Conservation (phyloP, 2,797 vertebrate genomes). For the Phrynocephalus forsythii region DNA sequence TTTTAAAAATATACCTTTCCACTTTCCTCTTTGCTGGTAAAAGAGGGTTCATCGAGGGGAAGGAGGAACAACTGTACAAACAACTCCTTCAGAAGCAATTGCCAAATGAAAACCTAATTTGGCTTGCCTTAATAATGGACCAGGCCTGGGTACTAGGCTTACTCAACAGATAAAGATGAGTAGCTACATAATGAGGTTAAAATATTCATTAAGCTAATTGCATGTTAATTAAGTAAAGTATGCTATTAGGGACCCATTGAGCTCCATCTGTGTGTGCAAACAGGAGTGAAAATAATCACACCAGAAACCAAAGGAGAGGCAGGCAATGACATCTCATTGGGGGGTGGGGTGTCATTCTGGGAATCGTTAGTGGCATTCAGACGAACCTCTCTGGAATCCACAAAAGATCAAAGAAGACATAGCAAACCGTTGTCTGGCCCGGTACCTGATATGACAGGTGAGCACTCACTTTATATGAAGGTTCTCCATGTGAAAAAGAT, state of each 20-base stretch:
- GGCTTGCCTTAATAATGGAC: constrained; percentile 58
- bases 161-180: constrained; percentile 73
- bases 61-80: not conserved
- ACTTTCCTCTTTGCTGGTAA: not conserved
- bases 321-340: not conserved
- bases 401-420: not conserved
- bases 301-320: constrained; percentile 49
- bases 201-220: constrained; percentile 82
- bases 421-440: not conserved
- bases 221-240: constrained; percentile 79
- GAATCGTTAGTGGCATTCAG: not conserved
- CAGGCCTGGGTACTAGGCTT: constrained; percentile 63
- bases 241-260: constrained; percentile 73
- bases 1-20: not conserved
- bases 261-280: constrained; percentile 75
- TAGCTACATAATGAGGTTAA: constrained; percentile 74
- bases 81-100: constrained; percentile 48
- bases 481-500: not conserved
- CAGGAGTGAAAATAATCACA: constrained; percentile 66
- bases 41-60: not conserved
- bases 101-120: constrained; percentile 62
- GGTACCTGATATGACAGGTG: not conserved
- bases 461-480: not conserved
- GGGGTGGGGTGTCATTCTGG: not conserved
- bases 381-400: not conserved